Evolutionary conservation across 2,888 invertebrate genomes (phyloP).

Genomic region (Lymantria dispar): DNA sequence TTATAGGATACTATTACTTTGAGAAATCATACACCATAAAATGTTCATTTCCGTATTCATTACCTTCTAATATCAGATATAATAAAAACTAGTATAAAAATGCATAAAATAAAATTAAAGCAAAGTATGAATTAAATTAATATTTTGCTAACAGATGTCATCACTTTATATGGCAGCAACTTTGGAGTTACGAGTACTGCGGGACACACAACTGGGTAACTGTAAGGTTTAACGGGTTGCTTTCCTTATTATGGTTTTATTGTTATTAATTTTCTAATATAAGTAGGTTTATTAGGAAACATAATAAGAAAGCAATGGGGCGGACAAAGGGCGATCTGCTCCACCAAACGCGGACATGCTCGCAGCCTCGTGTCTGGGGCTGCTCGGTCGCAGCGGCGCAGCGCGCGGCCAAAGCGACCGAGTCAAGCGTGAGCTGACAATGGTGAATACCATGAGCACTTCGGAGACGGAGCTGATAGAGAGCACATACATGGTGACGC

Average conservation of each 20-base stretch:
- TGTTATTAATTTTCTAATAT: constrained; percentile 31
- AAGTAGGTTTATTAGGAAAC: constrained; percentile 42
- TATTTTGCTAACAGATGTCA: constrained; percentile 40
- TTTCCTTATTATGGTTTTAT: constrained; percentile 72
- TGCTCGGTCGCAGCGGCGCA: constrained; percentile 73
- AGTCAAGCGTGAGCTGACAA: constrained; percentile 73
- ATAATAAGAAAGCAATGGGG: constrained; percentile 79
- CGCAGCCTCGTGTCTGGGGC: constrained; percentile 81
- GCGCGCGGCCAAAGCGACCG: constrained; percentile 56
- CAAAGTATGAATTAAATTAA: not conserved
- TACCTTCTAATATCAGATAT: too few species aligned
- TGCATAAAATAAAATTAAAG: not conserved
- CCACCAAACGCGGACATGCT: constrained; percentile 58
- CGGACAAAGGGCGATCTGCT: constrained; percentile 50
- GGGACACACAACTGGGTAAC: constrained; percentile 70
- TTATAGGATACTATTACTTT: too few species aligned
- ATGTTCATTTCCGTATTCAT: too few species aligned
- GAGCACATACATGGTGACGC: constrained; percentile 99
- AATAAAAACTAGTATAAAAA: not conserved
- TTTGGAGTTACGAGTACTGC: constrained; percentile 81
- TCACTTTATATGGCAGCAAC: constrained; percentile 58
- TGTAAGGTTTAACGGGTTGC: constrained; percentile 66
- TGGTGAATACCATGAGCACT: constrained; percentile 95
- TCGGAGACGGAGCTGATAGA: constrained; percentile 99
- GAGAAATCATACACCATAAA: too few species aligned